These are phyloP conservation scores for Medauroidea extradentata DNA, from an alignment of 1,140 invertebrate genomes.

Conservation along the genomic window DNA sequence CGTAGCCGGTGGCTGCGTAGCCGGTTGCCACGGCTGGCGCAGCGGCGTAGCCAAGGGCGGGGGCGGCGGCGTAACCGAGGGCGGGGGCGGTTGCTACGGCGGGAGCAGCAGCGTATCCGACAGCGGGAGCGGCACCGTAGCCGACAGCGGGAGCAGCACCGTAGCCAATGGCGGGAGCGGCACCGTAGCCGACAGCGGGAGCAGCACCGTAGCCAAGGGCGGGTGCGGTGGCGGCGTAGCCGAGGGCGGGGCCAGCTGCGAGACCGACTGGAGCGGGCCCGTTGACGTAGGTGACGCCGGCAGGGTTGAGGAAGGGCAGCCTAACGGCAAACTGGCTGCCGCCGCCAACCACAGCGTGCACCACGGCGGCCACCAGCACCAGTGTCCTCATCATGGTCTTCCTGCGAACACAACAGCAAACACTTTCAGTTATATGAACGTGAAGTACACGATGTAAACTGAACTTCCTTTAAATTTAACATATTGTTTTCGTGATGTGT, in stretches of 20 bases:
- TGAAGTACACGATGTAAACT: no score
- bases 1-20: slow-evolving; percentile 34
- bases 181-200: slow-evolving; percentile 14
- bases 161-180: slow-evolving; percentile 29
- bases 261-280: slow-evolving; percentile 31
- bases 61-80: slow-evolving; percentile 2
- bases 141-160: slow-evolving; percentile 33
- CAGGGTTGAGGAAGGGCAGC: slow-evolving; percentile 47
- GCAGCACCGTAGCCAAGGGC: slow-evolving; percentile 13
- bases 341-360: slow-evolving; percentile 1
- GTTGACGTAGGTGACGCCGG: slow-evolving; percentile 45
- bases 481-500: no score
- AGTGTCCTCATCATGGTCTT: slow-evolving; percentile 2
- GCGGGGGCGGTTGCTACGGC: neutral
- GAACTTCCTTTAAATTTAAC: no score
- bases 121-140: slow-evolving; percentile 30
- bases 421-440: no score
- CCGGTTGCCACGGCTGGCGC: slow-evolving; percentile 33
- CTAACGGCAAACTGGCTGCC: slow-evolving; percentile 38
- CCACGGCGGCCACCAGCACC: slow-evolving; percentile 1
- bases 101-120: slow-evolving; percentile 37
- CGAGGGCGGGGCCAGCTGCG: slow-evolving; percentile 13
- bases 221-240: neutral
- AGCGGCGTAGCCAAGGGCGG: slow-evolving; percentile 33
- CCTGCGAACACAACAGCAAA: neutral